Conservation (phyloP, 2,888 invertebrate species). For the Clusia tigrina region DNA sequence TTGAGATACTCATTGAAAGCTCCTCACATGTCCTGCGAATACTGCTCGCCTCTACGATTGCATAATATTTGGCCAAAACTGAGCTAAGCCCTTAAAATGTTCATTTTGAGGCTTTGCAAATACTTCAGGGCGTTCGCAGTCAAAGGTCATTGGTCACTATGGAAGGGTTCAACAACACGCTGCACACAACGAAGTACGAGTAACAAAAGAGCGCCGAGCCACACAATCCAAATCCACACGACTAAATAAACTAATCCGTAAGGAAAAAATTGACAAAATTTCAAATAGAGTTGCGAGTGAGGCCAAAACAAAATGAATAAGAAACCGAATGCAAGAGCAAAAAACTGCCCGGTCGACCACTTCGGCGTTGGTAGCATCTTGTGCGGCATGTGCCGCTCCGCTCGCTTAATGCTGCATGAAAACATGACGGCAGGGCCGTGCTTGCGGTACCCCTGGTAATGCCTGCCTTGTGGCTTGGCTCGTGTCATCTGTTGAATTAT, state of each 20-base stretch:
- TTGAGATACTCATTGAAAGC: too few relatives aligned
- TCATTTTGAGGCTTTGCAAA: too few relatives aligned
- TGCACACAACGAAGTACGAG: too few relatives aligned
- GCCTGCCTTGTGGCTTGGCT: constrained; percentile 40
- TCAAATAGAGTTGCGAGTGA: too few relatives aligned
- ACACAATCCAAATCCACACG: neutral
- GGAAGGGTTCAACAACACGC: neutral
- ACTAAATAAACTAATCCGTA: neutral
- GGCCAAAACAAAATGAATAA: too few relatives aligned
- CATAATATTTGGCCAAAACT: too few relatives aligned
- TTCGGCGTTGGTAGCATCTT: neutral
- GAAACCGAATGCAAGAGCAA: neutral
- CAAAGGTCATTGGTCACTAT: too few relatives aligned
- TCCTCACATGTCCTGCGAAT: too few relatives aligned
- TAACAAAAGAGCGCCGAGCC: too few relatives aligned
- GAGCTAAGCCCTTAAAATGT: too few relatives aligned
- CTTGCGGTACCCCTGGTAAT: neutral
- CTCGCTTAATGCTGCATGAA: neutral
- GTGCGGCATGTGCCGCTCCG: neutral
- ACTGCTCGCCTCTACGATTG: too few relatives aligned
- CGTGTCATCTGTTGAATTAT: constrained; percentile 58
- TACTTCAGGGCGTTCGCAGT: too few relatives aligned
- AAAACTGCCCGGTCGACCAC: neutral
- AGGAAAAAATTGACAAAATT: constrained; percentile 1
- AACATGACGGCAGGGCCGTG: neutral